Conservation (phyloP, 1,140 invertebrate species). For the Homarus americanus region DNA sequence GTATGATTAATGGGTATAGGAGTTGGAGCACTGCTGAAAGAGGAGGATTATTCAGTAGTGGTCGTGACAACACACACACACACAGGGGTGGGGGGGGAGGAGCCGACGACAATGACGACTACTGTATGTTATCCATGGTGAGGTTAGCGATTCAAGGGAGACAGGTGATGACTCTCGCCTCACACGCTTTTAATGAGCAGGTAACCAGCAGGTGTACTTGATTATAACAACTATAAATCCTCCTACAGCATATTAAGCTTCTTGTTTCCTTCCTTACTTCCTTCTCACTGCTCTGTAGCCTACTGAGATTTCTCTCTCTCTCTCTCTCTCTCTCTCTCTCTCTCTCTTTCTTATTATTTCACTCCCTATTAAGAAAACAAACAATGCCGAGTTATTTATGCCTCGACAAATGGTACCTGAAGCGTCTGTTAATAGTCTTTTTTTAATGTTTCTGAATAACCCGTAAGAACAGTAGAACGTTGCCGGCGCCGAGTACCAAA, state of each 20-base stretch:
- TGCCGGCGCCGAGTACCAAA: background rate
- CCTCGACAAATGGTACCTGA: too few species aligned
- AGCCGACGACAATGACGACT: too few species aligned
- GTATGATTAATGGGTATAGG: too few species aligned
- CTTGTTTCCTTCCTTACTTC: background rate
- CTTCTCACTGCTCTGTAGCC: background rate
- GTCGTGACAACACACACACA: too few species aligned
- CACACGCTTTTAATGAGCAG: too few species aligned
- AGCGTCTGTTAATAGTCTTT: background rate
- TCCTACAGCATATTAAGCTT: background rate
- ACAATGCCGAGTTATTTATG: too few species aligned
- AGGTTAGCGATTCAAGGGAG: background rate
- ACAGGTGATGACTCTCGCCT: background rate
- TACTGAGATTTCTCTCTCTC: background rate
- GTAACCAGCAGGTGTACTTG: background rate
- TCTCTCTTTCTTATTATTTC: background rate
- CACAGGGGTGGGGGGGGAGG: too few species aligned
- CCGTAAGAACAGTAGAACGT: background rate
- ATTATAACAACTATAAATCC: background rate
- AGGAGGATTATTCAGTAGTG: too few species aligned
- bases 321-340: conserved; percentile 25
- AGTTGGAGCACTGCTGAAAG: too few species aligned
- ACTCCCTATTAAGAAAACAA: background rate
- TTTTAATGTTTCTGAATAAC: background rate
- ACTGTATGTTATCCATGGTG: background rate